Evolutionary conservation across 1,140 invertebrate genomes (phyloP), one percentile per base, ranked within the genome.

Genomic region (Lepidurus apus): DNA sequence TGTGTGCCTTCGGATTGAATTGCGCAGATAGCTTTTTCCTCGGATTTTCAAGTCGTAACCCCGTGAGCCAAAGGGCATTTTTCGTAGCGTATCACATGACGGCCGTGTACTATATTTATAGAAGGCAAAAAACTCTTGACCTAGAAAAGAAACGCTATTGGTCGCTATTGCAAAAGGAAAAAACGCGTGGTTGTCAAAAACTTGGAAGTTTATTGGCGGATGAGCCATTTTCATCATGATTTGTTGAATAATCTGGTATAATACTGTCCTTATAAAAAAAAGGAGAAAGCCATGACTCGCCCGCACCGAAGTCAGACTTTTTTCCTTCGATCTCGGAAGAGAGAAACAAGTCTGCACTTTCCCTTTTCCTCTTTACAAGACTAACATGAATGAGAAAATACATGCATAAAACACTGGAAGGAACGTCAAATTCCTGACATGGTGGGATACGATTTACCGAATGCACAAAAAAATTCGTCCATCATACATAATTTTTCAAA

Each of bases 201-300:
- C 8, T 65, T 65, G 21, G 3, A 65, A 65, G 53, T 65, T 65
- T 65, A 65, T 65, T 65, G 53, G 53, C 53, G 13, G 1, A 65
- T 13, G 9, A 65, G 53, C 53, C 53, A 65, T 77, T 77, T 77
- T 44, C 42, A 47, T 45, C 26, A 24, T 42, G 24, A 34, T 45
- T 26, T 65, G 21, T 34, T 65, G 34, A 45, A 65, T 77, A 65
- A 42, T 65, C 44, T 65, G 76, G 44, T 77, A 53, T 77, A 45
- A 47, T 44, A 76, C 75, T 76, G 42, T 53, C 76, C 44, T 47
- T 45, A 53, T 77, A 47, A 76, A 76, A 76, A 76, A 13, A 24
- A 53, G 45, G 45, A 11, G 43, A 24, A 77, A 77, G 76, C 44
- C 76, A 8, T 53, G 76, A 42, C 42, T 42, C 34, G 34, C 17